Evolutionary conservation across 2,888 invertebrate genomes (phyloP), one percentile per base, ranked within the genome.

Genomic region (Alviniconcha strummeri): DNA sequence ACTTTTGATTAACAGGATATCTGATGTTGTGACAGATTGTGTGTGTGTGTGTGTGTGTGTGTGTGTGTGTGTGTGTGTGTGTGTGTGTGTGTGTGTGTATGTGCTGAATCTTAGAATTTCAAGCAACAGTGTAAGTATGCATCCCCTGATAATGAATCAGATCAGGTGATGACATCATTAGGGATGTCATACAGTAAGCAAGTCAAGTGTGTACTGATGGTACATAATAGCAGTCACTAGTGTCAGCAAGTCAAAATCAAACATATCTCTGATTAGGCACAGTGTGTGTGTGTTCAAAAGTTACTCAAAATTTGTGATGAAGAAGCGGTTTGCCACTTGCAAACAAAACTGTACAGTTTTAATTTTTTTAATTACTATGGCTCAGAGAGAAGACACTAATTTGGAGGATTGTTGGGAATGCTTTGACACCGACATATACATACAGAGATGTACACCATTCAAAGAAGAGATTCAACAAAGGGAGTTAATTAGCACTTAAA

Each of bases 1-100:
- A 11, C 3, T 57, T 15, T 52, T 71, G 71, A 64, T 71, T 8
- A n/a, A 71, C n/a, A 71, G 64, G 71, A 64, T 71, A 71, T 8
- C 15, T n/a, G n/a, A 15, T 71, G 71, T 71, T 71, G 71, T 71
- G n/a, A n/a, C 64, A 72, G 72, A 69, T 17, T n/a, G 72, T 19
- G 13, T 72, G 6, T 8, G 7, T 75, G 13, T 19, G 19, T 36
- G n/a, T 19, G 19, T 75, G 36, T 19, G n/a, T 11, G 36, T 36
- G 36, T 36, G 72, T 8, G 36, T 75, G 13, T 19, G 19, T 36
- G n/a, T 19, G 19, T 75, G 36, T 19, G n/a, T 11, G 36, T 36
- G 36, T 36, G 72, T 8, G 36, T 36, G 36, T 36, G 9, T n/a
- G 7, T 3, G 52, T n/a, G n/a, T 52, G 72, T 72, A 9, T 72